A percentile compares a stretch with the other conserved stretches of the same genome.
Evolutionary conservation across 2,113 vertebrate species (phyloP).

Genomic region (Odocoileus virginianus): DNA sequence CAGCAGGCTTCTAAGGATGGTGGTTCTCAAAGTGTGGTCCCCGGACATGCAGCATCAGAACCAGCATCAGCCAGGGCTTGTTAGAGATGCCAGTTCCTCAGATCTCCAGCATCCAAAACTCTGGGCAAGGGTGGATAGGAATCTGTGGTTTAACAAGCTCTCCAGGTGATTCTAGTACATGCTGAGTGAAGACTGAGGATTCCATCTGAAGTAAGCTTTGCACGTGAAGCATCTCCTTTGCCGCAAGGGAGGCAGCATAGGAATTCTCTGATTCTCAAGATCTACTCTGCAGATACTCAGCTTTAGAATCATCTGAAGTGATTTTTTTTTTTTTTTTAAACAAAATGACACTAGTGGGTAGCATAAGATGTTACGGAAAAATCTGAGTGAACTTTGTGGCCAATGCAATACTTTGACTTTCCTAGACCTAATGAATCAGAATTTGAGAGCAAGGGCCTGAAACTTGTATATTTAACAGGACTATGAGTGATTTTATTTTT

Average conservation of each 20-base stretch:
- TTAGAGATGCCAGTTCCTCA: neutral
- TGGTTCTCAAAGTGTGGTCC: neutral
- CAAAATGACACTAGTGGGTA: neutral
- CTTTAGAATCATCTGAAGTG: neutral
- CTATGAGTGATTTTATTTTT: neutral
- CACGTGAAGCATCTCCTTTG: neutral
- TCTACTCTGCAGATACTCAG: neutral
- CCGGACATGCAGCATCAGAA: neutral
- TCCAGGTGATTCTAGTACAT: neutral
- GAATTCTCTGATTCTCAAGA: neutral
- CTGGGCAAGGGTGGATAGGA: neutral
- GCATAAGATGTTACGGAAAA: neutral
- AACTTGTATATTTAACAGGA: neutral
- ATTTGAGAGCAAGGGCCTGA: neutral
- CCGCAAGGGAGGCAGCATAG: neutral
- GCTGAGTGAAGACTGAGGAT: neutral
- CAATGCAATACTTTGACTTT: neutral
- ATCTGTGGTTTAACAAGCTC: neutral
- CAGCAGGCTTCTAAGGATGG: neutral
- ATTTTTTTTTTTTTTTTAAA: neutral
- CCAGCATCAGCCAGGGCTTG: neutral
- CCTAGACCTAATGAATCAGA: neutral
- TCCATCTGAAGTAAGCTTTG: neutral
- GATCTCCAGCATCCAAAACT: neutral
- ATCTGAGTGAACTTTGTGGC: neutral